phyloP scores from a whole-genome alignment of 2,888 invertebrate species.

The Tenthredo notha region DNA sequence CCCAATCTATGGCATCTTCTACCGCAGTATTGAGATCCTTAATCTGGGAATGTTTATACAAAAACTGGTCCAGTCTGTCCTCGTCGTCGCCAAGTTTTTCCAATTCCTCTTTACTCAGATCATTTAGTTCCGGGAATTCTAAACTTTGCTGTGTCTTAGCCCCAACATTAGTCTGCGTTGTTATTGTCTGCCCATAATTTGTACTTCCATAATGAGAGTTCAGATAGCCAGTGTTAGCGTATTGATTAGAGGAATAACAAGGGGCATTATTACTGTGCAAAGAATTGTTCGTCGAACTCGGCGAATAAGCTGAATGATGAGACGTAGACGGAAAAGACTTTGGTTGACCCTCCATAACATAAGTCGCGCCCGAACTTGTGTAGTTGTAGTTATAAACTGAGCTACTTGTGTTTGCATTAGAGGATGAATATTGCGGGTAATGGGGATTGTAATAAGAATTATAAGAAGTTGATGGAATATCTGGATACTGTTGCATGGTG shows the following conservation, averaged over 20 bases:
- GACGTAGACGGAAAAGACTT: conserved; percentile 64
- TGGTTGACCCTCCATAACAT: conserved; percentile 60
- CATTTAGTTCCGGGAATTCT: conserved; percentile 80
- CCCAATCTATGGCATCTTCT: conserved; percentile 86
- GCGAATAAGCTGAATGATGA: conserved; percentile 66
- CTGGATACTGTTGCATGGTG: conserved; percentile 69
- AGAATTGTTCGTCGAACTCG: conserved; percentile 62
- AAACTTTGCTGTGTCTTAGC: conserved; percentile 70
- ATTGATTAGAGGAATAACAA: conserved; percentile 71
- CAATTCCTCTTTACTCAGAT: conserved; percentile 83
- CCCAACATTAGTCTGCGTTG: conserved; percentile 62
- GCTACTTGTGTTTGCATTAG: conserved; percentile 68
- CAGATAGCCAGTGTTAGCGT: conserved; percentile 65
- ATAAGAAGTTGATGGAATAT: conserved; percentile 71
- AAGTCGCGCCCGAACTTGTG: conserved; percentile 68
- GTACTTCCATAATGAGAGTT: conserved; percentile 71
- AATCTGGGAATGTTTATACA: conserved; percentile 85
- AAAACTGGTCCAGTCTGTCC: conserved; percentile 87
- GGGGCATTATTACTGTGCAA: conserved; percentile 64
- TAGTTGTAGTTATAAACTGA: conserved; percentile 73
- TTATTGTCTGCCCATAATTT: conserved; percentile 68
- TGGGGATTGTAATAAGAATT: conserved; percentile 72
- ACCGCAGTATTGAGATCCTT: conserved; percentile 85
- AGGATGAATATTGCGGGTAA: conserved; percentile 72
- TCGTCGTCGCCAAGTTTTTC: conserved; percentile 85